Evolutionary conservation across 2,113 vertebrate genomes (phyloP), one percentile per base, ranked within the genome.

Genomic region (Sturnira hondurensis): DNA sequence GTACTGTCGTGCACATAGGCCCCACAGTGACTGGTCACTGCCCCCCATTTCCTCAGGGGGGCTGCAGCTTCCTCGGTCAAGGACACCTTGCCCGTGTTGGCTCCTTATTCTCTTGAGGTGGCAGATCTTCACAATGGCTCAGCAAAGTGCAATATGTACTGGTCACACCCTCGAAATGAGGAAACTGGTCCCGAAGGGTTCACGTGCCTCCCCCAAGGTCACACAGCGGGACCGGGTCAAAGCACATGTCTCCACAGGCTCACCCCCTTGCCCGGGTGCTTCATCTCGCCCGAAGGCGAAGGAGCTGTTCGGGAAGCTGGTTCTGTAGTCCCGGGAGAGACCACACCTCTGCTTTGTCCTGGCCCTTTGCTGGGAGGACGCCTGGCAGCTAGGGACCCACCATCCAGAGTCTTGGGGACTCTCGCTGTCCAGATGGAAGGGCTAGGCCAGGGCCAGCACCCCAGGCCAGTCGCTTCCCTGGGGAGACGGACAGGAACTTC

Each of bases 231-330:
- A 14, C 2, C 33, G 3, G 54, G 7, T 41, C 11, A 10, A 33
- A 47, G 28, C 24, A 4, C 31, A 15, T 41, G 7, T n/a, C 26
- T 26, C 41, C 5, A 0, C 16, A 3, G 24, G 80, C 33, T 0
- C 7, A 10, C 2, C 0, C 11, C 41, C 28, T 41, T 58, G 6
- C 22, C 50, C 2, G 3, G 33, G 70, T 7, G 54, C 71, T 28
- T 16, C 0, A 0, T 3, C 58, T 19, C 28, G 2, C 0, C 10
- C 41, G 15, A 50, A 70, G 80, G 8, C 31, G 16, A 28, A 8
- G 73, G 73, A 33, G 73, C 73, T 33, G 43, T 11, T 31, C 14
- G 1, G 15, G 71, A 4, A 10, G 50, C 50, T 26, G 43, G 26
- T 7, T 22, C 45, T 36, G 68, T 17, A 3, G 50, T 26, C 0